Percentiles rank a stretch among this genome's conserved stretches.
Conservation (phyloP, 2,888 invertebrate species). For the Scaptomyza caliginosa region DNA sequence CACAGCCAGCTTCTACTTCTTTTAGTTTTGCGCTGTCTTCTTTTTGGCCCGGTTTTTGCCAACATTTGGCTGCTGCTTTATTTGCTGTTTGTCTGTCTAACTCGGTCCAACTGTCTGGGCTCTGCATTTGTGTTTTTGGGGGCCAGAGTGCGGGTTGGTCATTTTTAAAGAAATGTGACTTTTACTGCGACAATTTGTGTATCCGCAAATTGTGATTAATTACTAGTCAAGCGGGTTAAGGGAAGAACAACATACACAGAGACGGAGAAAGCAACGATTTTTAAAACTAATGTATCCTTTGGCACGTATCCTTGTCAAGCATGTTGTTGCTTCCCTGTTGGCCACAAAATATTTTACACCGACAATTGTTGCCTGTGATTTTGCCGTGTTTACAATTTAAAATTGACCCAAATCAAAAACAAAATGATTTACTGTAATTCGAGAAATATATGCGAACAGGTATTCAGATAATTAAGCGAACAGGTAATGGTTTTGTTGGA, state of each 20-base stretch:
- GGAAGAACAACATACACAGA: not conserved
- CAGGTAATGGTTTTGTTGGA: not conserved
- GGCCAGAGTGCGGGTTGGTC: not conserved
- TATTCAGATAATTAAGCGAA: not conserved
- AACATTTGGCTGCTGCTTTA: conserved; percentile 56
- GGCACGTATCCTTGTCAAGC: conserved; percentile 21
- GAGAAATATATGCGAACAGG: not conserved
- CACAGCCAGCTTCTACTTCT: not conserved
- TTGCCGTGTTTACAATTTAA: not conserved
- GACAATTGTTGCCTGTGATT: not conserved
- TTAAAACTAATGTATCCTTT: conserved; percentile 26
- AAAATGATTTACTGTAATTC: not conserved
- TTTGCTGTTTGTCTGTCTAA: conserved; percentile 23
- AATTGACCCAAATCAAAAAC: conserved; percentile 7
- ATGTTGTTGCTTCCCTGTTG: not conserved
- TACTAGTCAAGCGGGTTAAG: conserved; percentile 15
- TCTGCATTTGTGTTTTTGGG: not conserved
- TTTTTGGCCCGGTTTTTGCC: conserved; percentile 55
- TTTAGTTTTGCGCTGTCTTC: conserved; percentile 38
- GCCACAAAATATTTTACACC: conserved; percentile 2
- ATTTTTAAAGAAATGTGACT: conserved; percentile 71
- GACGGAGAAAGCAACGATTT: conserved; percentile 11
- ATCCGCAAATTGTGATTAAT: conserved; percentile 73
- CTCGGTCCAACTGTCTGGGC: not conserved
- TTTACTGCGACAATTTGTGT: conserved; percentile 72